Evolutionary conservation across 2,888 invertebrate genomes (phyloP), one percentile per base, ranked within the genome.

Genomic region (Neocrepidodera transversa): DNA sequence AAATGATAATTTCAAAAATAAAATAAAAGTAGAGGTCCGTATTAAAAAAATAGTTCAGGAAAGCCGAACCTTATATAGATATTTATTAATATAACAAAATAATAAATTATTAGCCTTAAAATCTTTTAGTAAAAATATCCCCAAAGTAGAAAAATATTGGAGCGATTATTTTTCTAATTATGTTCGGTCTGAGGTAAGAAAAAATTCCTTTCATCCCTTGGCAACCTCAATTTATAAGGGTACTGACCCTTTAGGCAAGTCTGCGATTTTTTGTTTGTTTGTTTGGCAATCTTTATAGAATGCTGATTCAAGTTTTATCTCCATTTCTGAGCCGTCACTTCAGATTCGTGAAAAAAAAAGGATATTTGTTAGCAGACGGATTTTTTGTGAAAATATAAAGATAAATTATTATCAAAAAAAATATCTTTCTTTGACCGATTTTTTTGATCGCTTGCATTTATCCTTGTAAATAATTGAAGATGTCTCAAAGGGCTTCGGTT

Each of bases 391-490:
- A n/a, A n/a, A n/a, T n/a, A n/a, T n/a, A n/a, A n/a, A n/a, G n/a
- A n/a, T n/a, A n/a, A n/a, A n/a, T n/a, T n/a, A n/a, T n/a, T n/a
- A n/a, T n/a, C n/a, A n/a, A n/a, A n/a, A n/a, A n/a, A n/a, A n/a
- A n/a, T n/a, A n/a, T n/a, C n/a, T n/a, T n/a, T n/a, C n/a, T n/a
- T n/a, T n/a, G n/a, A n/a, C n/a, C n/a, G n/a, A n/a, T n/a, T n/a
- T n/a, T n/a, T n/a, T n/a, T n/a, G n/a, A n/a, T n/a, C n/a, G n/a
- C n/a, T n/a, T n/a, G n/a, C n/a, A n/a, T n/a, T n/a, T n/a, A n/a
- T n/a, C n/a, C n/a, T n/a, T 47, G 32, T 32, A 30, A 47, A 30
- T 47, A 47, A 47, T 42, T 42, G 18, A 18, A 18, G 18, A n/a
- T 17, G 17, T 42, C 18, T 42, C 18, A n/a, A 2, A n/a, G 6